Evolutionary conservation across 2,888 invertebrate genomes (phyloP).

Genomic region (Dryobotodes eremita): DNA sequence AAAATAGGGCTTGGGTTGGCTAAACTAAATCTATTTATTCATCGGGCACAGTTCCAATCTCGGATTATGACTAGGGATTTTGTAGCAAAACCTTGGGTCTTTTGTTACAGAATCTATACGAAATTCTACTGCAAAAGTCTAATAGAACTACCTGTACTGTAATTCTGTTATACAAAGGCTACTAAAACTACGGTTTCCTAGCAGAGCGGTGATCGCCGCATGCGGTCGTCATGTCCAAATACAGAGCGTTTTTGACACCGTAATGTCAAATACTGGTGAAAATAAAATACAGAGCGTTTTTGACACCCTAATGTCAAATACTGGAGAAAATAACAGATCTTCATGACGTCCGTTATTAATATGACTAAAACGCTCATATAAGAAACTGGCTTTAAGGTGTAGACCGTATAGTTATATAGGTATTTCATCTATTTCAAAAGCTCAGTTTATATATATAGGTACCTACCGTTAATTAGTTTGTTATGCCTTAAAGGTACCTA

Average conservation of each 20-base stretch:
- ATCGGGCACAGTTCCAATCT: constrained; percentile 45
- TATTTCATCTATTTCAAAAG: not conserved
- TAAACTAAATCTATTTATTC: constrained; percentile 31
- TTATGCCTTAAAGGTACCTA: no score
- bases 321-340: not conserved
- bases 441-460: not conserved
- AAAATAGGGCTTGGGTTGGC: not conserved
- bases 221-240: not conserved
- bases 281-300: not conserved
- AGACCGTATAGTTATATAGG: not conserved
- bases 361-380: not conserved
- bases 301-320: not conserved
- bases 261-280: not conserved
- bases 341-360: not conserved
- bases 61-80: constrained; percentile 27
- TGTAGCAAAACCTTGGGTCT: not conserved
- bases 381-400: not conserved
- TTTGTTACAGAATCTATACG: constrained; percentile 22
- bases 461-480: not conserved
- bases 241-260: not conserved
- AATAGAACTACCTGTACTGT: no score
- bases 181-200: not conserved
- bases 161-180: no score
- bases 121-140: not conserved
- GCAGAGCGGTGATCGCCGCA: not conserved